These are phyloP conservation scores for Apeltes quadracus DNA, from an alignment of 2,113 vertebrate genomes.

Conservation along the genomic window DNA sequence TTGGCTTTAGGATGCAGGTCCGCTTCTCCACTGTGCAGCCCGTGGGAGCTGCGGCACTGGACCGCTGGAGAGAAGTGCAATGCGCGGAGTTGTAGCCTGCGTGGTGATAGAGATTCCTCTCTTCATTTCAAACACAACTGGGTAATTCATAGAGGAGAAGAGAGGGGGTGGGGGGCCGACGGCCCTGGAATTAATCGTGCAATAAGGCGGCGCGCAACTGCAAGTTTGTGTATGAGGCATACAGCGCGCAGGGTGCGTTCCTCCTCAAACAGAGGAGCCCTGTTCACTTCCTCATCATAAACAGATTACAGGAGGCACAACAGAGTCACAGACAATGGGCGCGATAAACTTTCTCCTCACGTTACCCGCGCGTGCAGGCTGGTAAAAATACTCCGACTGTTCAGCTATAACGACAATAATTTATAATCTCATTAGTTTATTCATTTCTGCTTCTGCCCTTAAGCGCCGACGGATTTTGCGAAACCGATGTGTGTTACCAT, in stretches of 20 bases:
- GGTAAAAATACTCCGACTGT: constrained; percentile 47
- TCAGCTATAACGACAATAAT: constrained; percentile 72
- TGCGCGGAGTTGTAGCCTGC: constrained; percentile 69
- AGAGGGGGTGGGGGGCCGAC: neutral
- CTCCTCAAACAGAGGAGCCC: constrained; percentile 34
- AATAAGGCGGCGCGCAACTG: constrained; percentile 52
- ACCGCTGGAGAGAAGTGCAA: constrained; percentile 59
- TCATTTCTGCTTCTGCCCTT: constrained; percentile 72
- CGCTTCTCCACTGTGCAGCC: constrained; percentile 82
- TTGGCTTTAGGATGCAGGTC: constrained; percentile 92
- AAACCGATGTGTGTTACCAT: constrained; percentile 77
- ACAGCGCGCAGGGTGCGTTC: constrained; percentile 45
- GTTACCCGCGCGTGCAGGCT: constrained; percentile 52
- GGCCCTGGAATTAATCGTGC: constrained; percentile 56
- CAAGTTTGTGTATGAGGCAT: constrained; percentile 35
- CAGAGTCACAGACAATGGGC: constrained; percentile 43
- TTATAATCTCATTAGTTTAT: constrained; percentile 76
- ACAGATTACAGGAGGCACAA: constrained; percentile 50
- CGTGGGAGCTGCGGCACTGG: constrained; percentile 84
- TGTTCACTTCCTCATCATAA: constrained; percentile 48
- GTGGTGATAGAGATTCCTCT: constrained; percentile 74
- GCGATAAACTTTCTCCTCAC: constrained; percentile 69
- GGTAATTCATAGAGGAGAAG: constrained; percentile 49
- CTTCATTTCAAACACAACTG: constrained; percentile 70
- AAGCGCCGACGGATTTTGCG: constrained; percentile 68